Conservation (phyloP, 2,888 invertebrate species). For the Cephus sareptanus region DNA sequence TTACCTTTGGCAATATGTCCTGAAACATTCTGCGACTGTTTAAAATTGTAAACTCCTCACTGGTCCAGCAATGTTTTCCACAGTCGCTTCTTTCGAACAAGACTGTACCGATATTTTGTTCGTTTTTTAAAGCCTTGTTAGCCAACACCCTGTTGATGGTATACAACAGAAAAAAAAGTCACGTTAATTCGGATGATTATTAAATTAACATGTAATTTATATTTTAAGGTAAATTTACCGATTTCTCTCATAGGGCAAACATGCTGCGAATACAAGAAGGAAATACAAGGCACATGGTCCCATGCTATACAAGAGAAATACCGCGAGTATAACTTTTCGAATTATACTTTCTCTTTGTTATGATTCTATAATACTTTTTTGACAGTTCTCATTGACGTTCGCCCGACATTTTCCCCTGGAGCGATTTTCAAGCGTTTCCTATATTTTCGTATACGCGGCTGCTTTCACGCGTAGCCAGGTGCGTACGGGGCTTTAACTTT, state of each 20-base stretch:
- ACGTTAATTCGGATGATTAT: not conserved
- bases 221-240: conserved; percentile 18
- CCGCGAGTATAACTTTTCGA: not conserved
- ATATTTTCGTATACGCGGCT: not conserved
- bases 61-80: conserved; percentile 54
- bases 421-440: conserved; percentile 22
- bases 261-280: conserved; percentile 32
- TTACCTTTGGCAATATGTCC: conserved; percentile 55
- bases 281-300: conserved; percentile 38
- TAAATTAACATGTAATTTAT: not conserved
- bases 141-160: conserved; percentile 30
- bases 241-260: conserved; percentile 23
- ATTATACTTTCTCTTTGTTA: conserved; percentile 7
- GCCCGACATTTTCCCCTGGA: conserved; percentile 4
- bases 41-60: conserved; percentile 51
- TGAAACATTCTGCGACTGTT: conserved; percentile 56
- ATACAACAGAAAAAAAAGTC: not conserved
- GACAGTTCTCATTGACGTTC: conserved; percentile 20
- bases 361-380: conserved; percentile 19
- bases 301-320: conserved; percentile 37
- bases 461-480: not conserved
- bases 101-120: conserved; percentile 54
- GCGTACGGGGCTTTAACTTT: not conserved
- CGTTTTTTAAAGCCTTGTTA: conserved; percentile 29
- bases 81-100: conserved; percentile 50